These are phyloP conservation scores for Coregonus clupeaformis DNA, from an alignment of 2,113 vertebrate genomes.

Conservation along the genomic window DNA sequence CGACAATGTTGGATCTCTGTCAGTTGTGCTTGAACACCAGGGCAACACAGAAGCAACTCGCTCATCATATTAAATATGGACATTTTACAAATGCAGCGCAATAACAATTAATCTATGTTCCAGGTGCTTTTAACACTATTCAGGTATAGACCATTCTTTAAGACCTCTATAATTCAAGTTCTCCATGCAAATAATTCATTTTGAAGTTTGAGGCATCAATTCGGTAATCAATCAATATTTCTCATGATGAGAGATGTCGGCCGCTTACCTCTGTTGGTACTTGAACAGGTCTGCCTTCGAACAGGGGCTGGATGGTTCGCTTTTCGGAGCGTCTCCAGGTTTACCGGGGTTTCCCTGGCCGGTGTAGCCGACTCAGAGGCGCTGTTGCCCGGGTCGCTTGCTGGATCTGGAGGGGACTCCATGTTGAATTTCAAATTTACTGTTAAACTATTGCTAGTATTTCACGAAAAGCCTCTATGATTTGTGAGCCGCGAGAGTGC, in stretches of 20 bases:
- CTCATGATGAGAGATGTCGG: constrained; percentile 26
- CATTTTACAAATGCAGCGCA: constrained; percentile 20
- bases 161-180: constrained; percentile 21
- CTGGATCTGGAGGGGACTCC: constrained; percentile 93
- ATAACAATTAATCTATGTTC: constrained; percentile 6
- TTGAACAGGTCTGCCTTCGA: constrained; percentile 89
- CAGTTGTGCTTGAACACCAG: constrained; percentile 52
- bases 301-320: constrained; percentile 84
- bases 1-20: constrained; percentile 30
- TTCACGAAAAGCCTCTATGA: constrained; percentile 78
- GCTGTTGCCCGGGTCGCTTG: constrained; percentile 89
- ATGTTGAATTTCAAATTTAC: constrained; percentile 80
- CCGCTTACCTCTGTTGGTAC: constrained; percentile 85
- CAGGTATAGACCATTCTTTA: constrained; percentile 17
- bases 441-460: constrained; percentile 58
- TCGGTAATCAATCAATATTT: constrained; percentile 33
- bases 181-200: constrained; percentile 55
- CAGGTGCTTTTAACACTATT: constrained; percentile 25
- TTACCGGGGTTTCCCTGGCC: constrained; percentile 86
- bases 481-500: constrained; percentile 81
- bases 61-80: not conserved
- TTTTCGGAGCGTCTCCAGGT: constrained; percentile 88
- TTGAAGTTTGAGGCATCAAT: constrained; percentile 67
- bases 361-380: constrained; percentile 87
- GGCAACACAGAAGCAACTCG: constrained; percentile 26